Percentiles rank a stretch among this genome's conserved stretches.
Conservation (phyloP, 2,113 vertebrate species). For the Lanius ludovicianus region DNA sequence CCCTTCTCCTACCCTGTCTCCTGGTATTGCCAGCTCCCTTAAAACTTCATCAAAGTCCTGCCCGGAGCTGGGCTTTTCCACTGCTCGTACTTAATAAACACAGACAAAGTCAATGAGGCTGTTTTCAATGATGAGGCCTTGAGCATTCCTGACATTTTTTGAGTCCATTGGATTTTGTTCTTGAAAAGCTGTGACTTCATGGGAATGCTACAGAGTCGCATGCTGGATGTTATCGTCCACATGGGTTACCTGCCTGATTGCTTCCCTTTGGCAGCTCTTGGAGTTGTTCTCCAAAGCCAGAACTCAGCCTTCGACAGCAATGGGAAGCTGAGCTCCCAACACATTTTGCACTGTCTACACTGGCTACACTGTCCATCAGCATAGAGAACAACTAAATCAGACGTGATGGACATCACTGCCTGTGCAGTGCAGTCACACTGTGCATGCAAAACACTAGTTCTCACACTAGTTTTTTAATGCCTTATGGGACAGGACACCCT, state of each 20-base stretch:
- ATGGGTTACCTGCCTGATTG: rapidly evolving
- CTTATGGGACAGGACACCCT: not conserved
- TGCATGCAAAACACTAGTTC: not conserved
- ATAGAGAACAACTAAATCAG: not conserved
- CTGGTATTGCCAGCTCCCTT: not conserved
- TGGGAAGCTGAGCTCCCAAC: not conserved
- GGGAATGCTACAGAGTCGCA: rapidly evolving
- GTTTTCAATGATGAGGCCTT: not conserved
- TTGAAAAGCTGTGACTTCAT: not conserved
- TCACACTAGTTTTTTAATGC: not conserved
- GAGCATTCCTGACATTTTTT: not conserved
- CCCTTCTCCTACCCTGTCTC: not conserved
- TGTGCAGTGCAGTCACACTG: not conserved
- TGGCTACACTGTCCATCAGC: not conserved
- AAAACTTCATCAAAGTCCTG: not conserved
- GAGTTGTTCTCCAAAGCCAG: not conserved
- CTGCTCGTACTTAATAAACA: not conserved
- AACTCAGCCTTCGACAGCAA: not conserved
- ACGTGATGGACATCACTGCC: not conserved
- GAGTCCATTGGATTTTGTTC: not conserved
- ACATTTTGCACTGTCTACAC: not conserved
- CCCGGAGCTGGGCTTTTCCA: not conserved
- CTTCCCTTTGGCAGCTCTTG: not conserved
- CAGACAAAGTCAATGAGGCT: not conserved
- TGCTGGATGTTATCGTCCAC: rapidly evolving